These are phyloP conservation scores for Parnassius apollo DNA, from an alignment of 2,888 invertebrate genomes.

Conservation along the genomic window DNA sequence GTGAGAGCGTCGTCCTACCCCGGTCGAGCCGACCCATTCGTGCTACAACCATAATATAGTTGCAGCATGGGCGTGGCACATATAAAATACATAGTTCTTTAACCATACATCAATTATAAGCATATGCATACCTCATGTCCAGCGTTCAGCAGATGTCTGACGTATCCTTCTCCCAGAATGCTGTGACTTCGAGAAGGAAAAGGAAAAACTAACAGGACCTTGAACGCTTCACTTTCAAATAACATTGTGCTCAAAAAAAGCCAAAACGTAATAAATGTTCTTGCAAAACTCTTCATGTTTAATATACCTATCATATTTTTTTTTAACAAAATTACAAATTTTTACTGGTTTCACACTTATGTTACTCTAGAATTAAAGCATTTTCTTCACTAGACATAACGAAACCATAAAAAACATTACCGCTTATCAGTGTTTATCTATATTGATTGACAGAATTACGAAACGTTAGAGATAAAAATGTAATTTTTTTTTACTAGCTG, in stretches of 20 bases:
- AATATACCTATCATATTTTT: background rate
- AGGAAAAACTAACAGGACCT: conserved; percentile 45
- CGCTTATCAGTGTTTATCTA: too few relatives aligned
- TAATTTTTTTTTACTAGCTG: too few relatives aligned
- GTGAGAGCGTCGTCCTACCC: too few relatives aligned
- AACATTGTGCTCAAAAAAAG: background rate
- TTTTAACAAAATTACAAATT: background rate
- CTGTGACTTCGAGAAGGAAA: conserved; percentile 48
- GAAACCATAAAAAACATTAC: too few relatives aligned
- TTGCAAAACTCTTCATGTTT: background rate
- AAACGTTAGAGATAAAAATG: too few relatives aligned
- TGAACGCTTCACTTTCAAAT: conserved; percentile 36
- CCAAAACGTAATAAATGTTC: background rate
- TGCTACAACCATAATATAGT: too few relatives aligned
- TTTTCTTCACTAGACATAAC: background rate
- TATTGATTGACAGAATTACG: too few relatives aligned
- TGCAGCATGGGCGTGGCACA: too few relatives aligned
- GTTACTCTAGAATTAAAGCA: background rate
- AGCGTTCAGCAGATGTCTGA: conserved; percentile 43
- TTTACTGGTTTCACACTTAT: background rate
- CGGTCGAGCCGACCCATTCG: too few relatives aligned
- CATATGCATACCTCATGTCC: conserved; percentile 50
- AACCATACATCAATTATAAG: too few relatives aligned
- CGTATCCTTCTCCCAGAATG: conserved; percentile 47
- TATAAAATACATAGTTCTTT: too few relatives aligned